Evolutionary conservation across 64 coral and sea anemone species (phyloP).

Genomic region (Porites lutea): DNA sequence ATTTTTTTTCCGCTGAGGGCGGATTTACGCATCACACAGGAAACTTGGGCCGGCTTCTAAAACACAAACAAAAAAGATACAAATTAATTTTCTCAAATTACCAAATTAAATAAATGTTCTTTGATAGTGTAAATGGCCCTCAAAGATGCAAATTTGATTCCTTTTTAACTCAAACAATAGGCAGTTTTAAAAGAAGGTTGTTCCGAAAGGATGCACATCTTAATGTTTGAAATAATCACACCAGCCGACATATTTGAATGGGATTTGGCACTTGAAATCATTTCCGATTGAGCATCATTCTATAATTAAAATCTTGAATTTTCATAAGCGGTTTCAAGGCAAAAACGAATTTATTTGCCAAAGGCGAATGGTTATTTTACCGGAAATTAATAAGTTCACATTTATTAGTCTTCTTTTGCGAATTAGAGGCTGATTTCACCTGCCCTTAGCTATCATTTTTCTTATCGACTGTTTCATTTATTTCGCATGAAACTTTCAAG

Average conservation of each 20-base stretch:
- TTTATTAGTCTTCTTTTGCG: slow-evolving; percentile 71
- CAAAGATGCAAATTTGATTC: slow-evolving; percentile 61
- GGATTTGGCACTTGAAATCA: slow-evolving; percentile 40
- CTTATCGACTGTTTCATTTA: slow-evolving; percentile 41
- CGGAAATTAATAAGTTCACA: slow-evolving; percentile 66
- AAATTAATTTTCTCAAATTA: slow-evolving; percentile 65
- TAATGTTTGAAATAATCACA: slow-evolving; percentile 27
- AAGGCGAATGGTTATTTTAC: slow-evolving; percentile 48
- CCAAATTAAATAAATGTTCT: slow-evolving; percentile 62
- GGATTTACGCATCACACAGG: slow-evolving; percentile 26
- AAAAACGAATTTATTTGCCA: slow-evolving; percentile 50
- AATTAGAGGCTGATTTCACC: slow-evolving; percentile 65
- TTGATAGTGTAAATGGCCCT: slow-evolving; percentile 58
- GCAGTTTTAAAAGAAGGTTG: slow-evolving; percentile 18
- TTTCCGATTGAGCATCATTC: slow-evolving; percentile 46
- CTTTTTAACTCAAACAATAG: slow-evolving; percentile 24
- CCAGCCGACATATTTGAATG: slow-evolving; percentile 11
- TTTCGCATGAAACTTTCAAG: slow-evolving; percentile 41
- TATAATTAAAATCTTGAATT: slow-evolving; percentile 53
- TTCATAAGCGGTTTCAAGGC: slow-evolving; percentile 26
- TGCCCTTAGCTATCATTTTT: slow-evolving; percentile 11
- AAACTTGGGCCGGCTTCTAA: slow-evolving; percentile 30
- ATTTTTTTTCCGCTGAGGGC: slow-evolving; percentile 39
- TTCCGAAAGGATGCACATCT: slow-evolving; percentile 36
- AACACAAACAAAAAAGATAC: slow-evolving; percentile 59